phyloP scores from a whole-genome alignment of 1,140 invertebrate species.

The Zaprionus nigranus region DNA sequence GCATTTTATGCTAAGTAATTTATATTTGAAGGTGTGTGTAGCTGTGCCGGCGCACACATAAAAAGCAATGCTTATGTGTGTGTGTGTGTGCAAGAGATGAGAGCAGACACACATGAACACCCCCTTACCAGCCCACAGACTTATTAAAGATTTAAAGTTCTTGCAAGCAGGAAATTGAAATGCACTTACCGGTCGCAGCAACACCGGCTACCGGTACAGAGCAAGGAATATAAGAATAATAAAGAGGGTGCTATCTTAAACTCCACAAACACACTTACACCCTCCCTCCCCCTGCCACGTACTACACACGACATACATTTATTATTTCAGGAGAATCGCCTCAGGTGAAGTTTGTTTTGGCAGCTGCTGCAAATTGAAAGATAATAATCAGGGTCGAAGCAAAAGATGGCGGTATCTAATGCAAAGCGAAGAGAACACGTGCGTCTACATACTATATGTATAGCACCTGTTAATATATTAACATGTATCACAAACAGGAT shows the following conservation, averaged over 20 bases:
- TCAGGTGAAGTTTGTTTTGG: constrained; percentile 62
- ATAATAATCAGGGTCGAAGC: constrained; percentile 62
- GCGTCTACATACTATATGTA: neutral
- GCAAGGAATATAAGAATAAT: constrained; percentile 63
- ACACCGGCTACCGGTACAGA: constrained; percentile 14
- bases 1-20: constrained; percentile 74
- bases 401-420: constrained; percentile 43
- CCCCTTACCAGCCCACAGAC: constrained; percentile 27
- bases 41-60: constrained; percentile 43
- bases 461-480: neutral
- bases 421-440: constrained; percentile 16
- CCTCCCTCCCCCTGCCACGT: neutral
- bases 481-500: neutral
- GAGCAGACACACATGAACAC: constrained; percentile 8
- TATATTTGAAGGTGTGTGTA: constrained; percentile 51
- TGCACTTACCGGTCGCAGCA: constrained; percentile 74
- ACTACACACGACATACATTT: constrained; percentile 10
- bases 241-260: constrained; percentile 48
- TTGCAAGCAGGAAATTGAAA: constrained; percentile 77
- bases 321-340: constrained; percentile 37
- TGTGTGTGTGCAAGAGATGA: constrained; percentile 20
- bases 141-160: constrained; percentile 79
- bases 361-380: constrained; percentile 77
- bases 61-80: constrained; percentile 61
- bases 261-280: constrained; percentile 25